Evolutionary conservation across 2,888 invertebrate genomes (phyloP).

Genomic region (Auanema freiburgensis): DNA sequence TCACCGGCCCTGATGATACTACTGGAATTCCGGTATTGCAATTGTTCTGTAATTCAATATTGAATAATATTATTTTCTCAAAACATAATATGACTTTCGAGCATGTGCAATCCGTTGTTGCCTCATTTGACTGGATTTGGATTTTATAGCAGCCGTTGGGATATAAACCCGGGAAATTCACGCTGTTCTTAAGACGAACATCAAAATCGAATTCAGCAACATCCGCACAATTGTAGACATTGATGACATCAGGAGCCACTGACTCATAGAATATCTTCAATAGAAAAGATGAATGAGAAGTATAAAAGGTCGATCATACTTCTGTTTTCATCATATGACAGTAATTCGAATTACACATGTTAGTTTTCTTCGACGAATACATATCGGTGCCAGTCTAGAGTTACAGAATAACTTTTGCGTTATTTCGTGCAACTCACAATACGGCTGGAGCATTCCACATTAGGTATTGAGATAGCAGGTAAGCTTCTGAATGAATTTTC

Average conservation of each 20-base stretch:
- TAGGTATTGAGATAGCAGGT: conserved; percentile 33
- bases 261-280: conserved; percentile 28
- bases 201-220: conserved; percentile 43
- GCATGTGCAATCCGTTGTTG: conserved; percentile 47
- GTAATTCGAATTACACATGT: conserved; percentile 47
- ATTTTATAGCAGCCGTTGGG: conserved; percentile 51
- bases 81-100: conserved; percentile 21
- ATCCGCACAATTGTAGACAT: conserved; percentile 41
- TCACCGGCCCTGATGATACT: conserved; percentile 35
- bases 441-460: conserved; percentile 37
- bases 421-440: conserved; percentile 17
- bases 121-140: conserved; percentile 33
- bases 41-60: conserved; percentile 26
- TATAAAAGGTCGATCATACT: conserved; percentile 20
- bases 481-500: conserved; percentile 31
- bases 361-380: conserved; percentile 25
- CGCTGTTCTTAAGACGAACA: conserved; percentile 33
- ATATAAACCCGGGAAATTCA: conserved; percentile 40
- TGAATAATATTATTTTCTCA: background rate
- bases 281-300: background rate
- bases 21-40: conserved; percentile 45
- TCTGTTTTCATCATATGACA: conserved; percentile 52
- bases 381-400: conserved; percentile 31
- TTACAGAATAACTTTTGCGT: background rate
- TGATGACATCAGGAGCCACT: conserved; percentile 25